Evolutionary conservation across 2,797 vertebrate species (phyloP).

Genomic region (Lithobates pipiens): DNA sequence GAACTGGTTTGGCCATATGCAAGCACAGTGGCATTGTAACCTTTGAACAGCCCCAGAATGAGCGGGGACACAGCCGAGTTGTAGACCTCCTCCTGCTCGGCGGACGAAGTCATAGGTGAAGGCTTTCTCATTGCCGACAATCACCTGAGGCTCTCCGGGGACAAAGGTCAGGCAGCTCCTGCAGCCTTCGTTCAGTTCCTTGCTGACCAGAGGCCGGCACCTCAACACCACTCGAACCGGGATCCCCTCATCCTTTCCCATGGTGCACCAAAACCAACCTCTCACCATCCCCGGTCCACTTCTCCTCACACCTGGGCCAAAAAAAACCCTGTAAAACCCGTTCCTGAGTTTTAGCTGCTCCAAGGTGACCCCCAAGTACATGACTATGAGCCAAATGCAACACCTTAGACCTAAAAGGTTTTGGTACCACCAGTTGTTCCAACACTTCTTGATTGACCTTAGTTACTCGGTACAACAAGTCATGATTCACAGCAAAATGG

Average conservation of each 20-base stretch:
- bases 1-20: slow-evolving; percentile 97
- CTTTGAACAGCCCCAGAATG: slow-evolving; percentile 90
- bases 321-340: too few relatives aligned
- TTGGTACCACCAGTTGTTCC: too few relatives aligned
- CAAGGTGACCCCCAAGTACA: too few relatives aligned
- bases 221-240: slow-evolving; percentile 91
- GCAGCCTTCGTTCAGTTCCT: slow-evolving; percentile 91
- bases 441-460: too few relatives aligned
- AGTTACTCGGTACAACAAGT: too few relatives aligned
- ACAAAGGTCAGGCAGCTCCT: slow-evolving; percentile 89
- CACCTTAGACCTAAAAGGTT: too few relatives aligned
- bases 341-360: too few relatives aligned
- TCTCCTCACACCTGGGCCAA: too few relatives aligned
- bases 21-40: slow-evolving; percentile 93
- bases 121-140: slow-evolving; percentile 88
- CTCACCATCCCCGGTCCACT: too few relatives aligned
- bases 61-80: slow-evolving; percentile 82
- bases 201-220: slow-evolving; percentile 89
- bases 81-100: slow-evolving; percentile 95
- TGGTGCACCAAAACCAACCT: slow-evolving; percentile 62
- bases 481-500: too few relatives aligned
- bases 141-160: slow-evolving; percentile 88
- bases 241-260: slow-evolving; percentile 84
- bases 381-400: too few relatives aligned
- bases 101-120: slow-evolving; percentile 92